Evolutionary conservation across 92 coral and sea anemone species (phyloP).

Genomic region (Palythoa heliodiscus): DNA sequence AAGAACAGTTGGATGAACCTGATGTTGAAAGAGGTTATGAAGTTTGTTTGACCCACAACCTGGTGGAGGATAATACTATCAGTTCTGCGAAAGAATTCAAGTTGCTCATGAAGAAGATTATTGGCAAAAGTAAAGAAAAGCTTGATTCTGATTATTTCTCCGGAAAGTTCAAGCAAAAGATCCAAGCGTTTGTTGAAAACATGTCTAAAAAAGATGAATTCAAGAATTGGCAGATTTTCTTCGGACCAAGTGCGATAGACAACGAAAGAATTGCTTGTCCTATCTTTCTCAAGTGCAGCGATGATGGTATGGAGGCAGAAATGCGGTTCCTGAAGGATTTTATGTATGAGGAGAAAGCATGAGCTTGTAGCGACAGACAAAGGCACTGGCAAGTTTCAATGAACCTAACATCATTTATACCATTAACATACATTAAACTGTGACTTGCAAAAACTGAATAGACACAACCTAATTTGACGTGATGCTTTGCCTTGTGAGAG

Average conservation of each 20-base stretch:
- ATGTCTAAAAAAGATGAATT: background rate
- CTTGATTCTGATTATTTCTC: slow-evolving; percentile 10
- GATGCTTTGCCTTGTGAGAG: slow-evolving; percentile 1
- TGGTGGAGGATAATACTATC: slow-evolving; percentile 3
- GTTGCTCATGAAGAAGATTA: background rate
- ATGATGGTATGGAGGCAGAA: slow-evolving; percentile 6
- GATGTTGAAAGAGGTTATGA: slow-evolving; percentile 28
- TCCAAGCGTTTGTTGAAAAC: background rate
- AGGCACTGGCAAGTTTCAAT: slow-evolving; percentile 2
- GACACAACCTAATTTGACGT: background rate
- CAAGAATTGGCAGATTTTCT: slow-evolving; percentile 30
- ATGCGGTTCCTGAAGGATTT: slow-evolving; percentile 50
- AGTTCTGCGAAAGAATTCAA: slow-evolving; percentile 14
- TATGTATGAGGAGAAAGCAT: slow-evolving; percentile 44
- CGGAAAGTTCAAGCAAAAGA: slow-evolving; percentile 25
- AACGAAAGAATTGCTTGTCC: slow-evolving; percentile 34
- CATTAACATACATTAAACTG: background rate
- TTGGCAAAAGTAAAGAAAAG: slow-evolving; percentile 3
- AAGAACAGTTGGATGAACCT: slow-evolving; percentile 15
- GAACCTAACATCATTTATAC: background rate
- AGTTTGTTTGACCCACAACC: slow-evolving; percentile 39
- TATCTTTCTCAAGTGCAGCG: slow-evolving; percentile 13
- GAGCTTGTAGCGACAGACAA: background rate
- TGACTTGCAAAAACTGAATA: background rate
- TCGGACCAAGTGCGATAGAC: slow-evolving; percentile 5